Conservation (phyloP, 92 coral and sea anemone species). For the Pocillopora grandis region DNA sequence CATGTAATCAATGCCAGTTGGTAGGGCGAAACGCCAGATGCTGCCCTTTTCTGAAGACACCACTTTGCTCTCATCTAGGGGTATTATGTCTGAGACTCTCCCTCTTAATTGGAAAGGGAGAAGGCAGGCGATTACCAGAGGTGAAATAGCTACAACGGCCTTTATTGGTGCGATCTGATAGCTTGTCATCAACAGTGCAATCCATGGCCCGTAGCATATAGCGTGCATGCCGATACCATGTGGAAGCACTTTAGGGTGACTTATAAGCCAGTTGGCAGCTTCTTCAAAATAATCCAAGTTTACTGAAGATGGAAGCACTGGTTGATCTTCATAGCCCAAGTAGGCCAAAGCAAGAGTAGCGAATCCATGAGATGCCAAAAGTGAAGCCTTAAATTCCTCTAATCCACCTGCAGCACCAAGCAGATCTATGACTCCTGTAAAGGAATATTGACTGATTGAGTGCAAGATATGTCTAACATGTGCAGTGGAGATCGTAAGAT, state of each 20-base stretch:
- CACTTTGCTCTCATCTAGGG: background rate
- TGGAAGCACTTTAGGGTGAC: conserved; percentile 54
- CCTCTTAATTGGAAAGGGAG: conserved; percentile 31
- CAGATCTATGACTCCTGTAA: conserved; percentile 60
- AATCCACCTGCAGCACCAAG: conserved; percentile 57
- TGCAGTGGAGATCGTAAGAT: too few species aligned
- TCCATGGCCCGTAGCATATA: conserved; percentile 51
- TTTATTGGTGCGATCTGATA: conserved; percentile 28
- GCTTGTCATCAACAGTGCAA: conserved; percentile 45
- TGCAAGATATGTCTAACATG: too few species aligned
- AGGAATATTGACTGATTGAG: too few species aligned
- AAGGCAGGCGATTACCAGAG: background rate
- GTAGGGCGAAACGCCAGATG: background rate
- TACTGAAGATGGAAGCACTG: conserved; percentile 26
- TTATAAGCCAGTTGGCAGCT: conserved; percentile 68
- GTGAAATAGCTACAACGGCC: conserved; percentile 48
- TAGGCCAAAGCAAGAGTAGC: conserved; percentile 68
- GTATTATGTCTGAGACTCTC: background rate
- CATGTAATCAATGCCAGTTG: background rate
- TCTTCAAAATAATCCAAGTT: conserved; percentile 67
- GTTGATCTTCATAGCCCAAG: conserved; percentile 50
- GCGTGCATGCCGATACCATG: conserved; percentile 60
- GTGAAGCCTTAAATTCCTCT: conserved; percentile 64
- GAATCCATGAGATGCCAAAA: conserved; percentile 75
- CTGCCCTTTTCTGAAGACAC: conserved; percentile 1